Base-by-base conservation (phyloP, 2,888 invertebrate species). In the Rotaria socialis region DNA sequence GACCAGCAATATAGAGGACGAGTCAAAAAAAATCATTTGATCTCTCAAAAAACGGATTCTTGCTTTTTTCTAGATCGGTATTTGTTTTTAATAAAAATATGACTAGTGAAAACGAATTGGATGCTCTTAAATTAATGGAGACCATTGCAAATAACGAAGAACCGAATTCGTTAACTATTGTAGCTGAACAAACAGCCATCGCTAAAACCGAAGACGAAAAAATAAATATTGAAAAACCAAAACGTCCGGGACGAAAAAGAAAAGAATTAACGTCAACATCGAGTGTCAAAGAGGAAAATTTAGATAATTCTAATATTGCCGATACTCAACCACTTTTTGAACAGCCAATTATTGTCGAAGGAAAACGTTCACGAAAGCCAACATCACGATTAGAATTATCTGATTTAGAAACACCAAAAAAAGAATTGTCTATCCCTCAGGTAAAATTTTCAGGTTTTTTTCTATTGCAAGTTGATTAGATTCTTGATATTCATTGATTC, bases 291-390 rank as follows among this genome's bases (percentile, higher is more conserved):
- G 5, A 14, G 16, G 67, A 67, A 67, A 1, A 67, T 35, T 16
- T 41, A 35, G n/a, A 67, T 67, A 67, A 14, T 67, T 14, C 35
- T 7, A 14, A 35, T 19, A 7, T 6, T 11, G 7, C 19, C 5
- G 67, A 67, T 67, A 67, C 67, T 14, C 67, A 47, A 80, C 47
- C 80, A 47, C 24, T 80, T 10, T 80, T 80, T 47, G 80, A 80
- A 80, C 80, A 80, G 8, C 80, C 80, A 47, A 47, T 80, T 80
- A 47, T 80, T 24, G 2, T 80, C 7, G 80, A 80, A 80, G 80
- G 80, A 24, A 80, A 80, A 80, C 43, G 80, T n/a, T 47, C 47
- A 47, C 80, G 80, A n/a, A 80, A 43, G 35, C 47, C 80, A 47
- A 80, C 80, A n/a, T 43, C 47, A 24, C 43, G 80, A 41, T 22